Base-by-base conservation (phyloP, 2,888 invertebrate genomes). In the Acleris emargana region DNA sequence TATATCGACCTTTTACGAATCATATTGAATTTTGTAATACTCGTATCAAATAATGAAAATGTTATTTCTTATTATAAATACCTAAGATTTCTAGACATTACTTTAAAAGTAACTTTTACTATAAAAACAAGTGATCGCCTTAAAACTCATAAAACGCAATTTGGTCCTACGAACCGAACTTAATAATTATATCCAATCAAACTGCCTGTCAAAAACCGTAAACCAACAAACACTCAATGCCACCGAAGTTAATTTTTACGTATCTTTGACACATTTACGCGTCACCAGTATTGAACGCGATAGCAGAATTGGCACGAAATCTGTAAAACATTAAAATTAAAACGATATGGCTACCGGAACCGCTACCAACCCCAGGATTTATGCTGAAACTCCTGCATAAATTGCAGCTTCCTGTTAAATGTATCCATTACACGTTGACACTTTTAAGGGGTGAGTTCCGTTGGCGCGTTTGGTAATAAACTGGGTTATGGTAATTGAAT, bases 341-440 rank as follows among this genome's bases (percentile, higher is more conserved):
- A 51, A 20, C 58, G 58, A 58, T 58, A 71, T 67, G 69, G 68
- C 64, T 69, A 64, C 68, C 68, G 74, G 76, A 79, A 81, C 80
- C 83, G 75, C 72, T 69, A 72, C 77, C 73, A 32, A 32, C 68
- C 68, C 69, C 71, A 69, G 77, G 81, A 89, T 88, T 87, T 85
- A 88, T 83, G 84, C 80, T 77, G 79, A 78, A 80, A 77, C 78
- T 83, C 76, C 75, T 77, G 84, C 85, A 88, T 89, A 88, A 88
- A 89, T 89, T 85, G 84, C 82, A 77, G 79, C 78, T 80, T 81
- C 80, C 84, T 79, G 83, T 80, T 84, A 84, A 88, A 88, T 86
- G 88, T 88, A 88, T 89, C 88, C 87, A 87, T 89, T 89, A 85
- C 89, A 79, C 78, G 88, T 86, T 86, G 84, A 86, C 87, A 82